A percentile compares a stretch with the other conserved stretches of the same genome.
Conservation (phyloP, 2,888 invertebrate genomes). For the Nymphalis c-album region DNA sequence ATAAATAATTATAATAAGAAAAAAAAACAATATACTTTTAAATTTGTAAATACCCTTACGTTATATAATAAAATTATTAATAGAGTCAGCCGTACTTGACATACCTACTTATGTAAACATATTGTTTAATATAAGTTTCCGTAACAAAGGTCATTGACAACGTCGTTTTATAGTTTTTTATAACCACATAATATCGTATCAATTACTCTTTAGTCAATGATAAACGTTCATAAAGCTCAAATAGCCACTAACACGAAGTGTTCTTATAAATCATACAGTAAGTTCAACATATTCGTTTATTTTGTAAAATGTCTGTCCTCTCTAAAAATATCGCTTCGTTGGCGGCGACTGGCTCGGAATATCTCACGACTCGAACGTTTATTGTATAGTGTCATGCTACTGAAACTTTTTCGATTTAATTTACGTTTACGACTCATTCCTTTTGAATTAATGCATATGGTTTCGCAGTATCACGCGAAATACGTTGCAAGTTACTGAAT, state of each 20-base stretch:
- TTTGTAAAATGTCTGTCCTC: slow-evolving; percentile 77
- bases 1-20: slow-evolving; percentile 17
- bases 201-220: not conserved
- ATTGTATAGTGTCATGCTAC: slow-evolving; percentile 54
- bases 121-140: too few relatives aligned
- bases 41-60: too few relatives aligned
- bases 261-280: slow-evolving; percentile 64
- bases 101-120: too few relatives aligned
- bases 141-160: slow-evolving; percentile 4
- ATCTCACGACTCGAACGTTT: slow-evolving; percentile 60
- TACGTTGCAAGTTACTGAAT: slow-evolving; percentile 1
- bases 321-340: slow-evolving; percentile 75
- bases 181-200: not conserved
- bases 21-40: slow-evolving; percentile 14
- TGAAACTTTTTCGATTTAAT: slow-evolving; percentile 35
- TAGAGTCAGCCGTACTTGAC: too few relatives aligned
- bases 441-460: slow-evolving; percentile 5
- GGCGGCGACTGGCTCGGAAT: slow-evolving; percentile 68
- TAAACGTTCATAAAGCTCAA: slow-evolving; percentile 24
- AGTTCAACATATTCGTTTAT: slow-evolving; percentile 69
- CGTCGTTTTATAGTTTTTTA: not conserved
- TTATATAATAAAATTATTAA: too few relatives aligned
- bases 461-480: slow-evolving; percentile 4
- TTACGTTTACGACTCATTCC: slow-evolving; percentile 14
- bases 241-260: slow-evolving; percentile 31